Base-by-base conservation (phyloP, 2,797 vertebrate species). In the Petrocephalus schoutedeni region DNA sequence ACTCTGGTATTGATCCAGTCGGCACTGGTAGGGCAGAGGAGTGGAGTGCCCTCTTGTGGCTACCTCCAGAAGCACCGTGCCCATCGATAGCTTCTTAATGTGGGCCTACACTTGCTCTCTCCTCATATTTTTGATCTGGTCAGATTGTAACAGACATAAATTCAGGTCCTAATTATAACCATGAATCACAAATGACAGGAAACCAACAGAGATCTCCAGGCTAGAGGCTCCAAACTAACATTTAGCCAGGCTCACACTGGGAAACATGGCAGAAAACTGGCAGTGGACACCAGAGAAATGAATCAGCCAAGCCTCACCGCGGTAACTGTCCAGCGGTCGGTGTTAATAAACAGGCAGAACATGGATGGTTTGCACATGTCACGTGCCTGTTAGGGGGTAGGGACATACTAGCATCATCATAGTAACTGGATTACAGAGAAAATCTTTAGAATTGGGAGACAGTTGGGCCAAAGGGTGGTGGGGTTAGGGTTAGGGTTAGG, bases 281-380 rank as follows among this genome's bases (percentile, higher is more conserved):
- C 82, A 71, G 82, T 45, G 23, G 51, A 57, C 64, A n/a, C 53
- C 21, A 21, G 28, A 49, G 64, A 28, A 77, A 85, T 36, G 57
- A 23, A n/a, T 74, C 12, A 87, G 71, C 57, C 10, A 86, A 86
- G 86, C 87, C 87, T 59, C 12, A 57, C 85, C 3, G 28, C 53
- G 59, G 87, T 87, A 91, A 92, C 91, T 92, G 92, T 89, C 88
- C 10, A 53, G 19, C 8, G 85, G 87, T 88, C 90, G 59, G 88
- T 89, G 77, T 61, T 87, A 88, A 91, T 86, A 86, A 87, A 56
- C 86, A 89, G 88, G 82, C 91, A 84, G 89, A 88, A 71, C 83
- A 88, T 90, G 87, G 85, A 89, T 83, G 93, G 90, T 87, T 87
- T 87, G 88, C 86, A 88, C 19, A 88, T 57, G 90, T 90, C 87